Conservation (phyloP, 2,888 invertebrate genomes). For the Agrotis puta region DNA sequence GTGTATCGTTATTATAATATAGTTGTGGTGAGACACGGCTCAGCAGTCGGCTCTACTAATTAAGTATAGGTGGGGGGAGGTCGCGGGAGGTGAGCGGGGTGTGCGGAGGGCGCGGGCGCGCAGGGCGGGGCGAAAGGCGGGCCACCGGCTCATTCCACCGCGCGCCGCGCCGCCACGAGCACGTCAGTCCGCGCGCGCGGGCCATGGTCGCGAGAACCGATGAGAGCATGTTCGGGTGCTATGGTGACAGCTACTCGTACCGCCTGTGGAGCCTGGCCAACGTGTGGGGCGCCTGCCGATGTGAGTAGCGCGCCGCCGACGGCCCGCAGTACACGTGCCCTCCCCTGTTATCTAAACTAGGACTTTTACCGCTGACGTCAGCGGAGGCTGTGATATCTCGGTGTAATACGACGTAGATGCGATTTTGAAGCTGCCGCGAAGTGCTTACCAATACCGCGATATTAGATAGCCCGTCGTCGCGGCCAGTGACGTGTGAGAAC, state of each 20-base stretch:
- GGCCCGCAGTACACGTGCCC: slow-evolving; percentile 68
- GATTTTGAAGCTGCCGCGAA: slow-evolving; percentile 73
- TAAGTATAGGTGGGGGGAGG: slow-evolving; percentile 84
- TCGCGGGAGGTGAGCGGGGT: slow-evolving; percentile 65
- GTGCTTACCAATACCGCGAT: slow-evolving; percentile 74
- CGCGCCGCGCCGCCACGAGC: slow-evolving; percentile 86
- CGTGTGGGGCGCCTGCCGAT: slow-evolving; percentile 94
- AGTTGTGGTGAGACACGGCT: slow-evolving; percentile 62
- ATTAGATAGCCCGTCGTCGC: slow-evolving; percentile 67
- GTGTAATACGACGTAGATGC: slow-evolving; percentile 79
- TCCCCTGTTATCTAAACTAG: slow-evolving; percentile 62
- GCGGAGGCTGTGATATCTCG: slow-evolving; percentile 81
- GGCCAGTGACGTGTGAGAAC: slow-evolving; percentile 81
- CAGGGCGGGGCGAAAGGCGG: slow-evolving; percentile 79
- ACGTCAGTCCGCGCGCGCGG: slow-evolving; percentile 90
- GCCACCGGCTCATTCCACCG: slow-evolving; percentile 86
- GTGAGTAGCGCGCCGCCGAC: slow-evolving; percentile 91
- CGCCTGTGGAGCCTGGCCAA: slow-evolving; percentile 95
- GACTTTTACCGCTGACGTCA: slow-evolving; percentile 81
- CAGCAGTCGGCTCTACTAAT: slow-evolving; percentile 81
- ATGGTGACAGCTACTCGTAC: slow-evolving; percentile 94
- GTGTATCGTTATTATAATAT: slow-evolving; percentile 53
- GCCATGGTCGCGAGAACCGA: slow-evolving; percentile 96
- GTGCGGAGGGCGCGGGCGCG: slow-evolving; percentile 71
- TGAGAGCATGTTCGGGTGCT: slow-evolving; percentile 94